phyloP scores from a whole-genome alignment of 2,113 vertebrate species.

The Poeciliopsis turrubarensis region DNA sequence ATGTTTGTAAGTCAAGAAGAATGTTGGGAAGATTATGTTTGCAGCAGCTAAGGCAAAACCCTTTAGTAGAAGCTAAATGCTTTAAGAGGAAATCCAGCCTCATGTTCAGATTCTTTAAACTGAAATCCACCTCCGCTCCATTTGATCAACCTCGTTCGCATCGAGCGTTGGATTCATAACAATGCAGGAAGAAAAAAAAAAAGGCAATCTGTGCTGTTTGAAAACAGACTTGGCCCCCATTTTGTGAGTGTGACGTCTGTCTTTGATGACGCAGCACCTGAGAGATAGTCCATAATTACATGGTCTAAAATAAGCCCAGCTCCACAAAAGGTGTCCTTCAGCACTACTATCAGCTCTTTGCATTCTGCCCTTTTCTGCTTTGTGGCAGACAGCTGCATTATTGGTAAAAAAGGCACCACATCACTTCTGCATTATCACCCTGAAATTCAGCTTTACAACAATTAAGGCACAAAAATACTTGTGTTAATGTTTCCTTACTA shows the following conservation, averaged over 20 bases:
- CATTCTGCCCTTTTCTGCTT: conserved; percentile 45
- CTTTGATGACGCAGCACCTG: conserved; percentile 70
- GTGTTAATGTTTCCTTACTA: conserved; percentile 16
- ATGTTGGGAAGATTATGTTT: conserved; percentile 32
- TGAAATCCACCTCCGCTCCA: background rate
- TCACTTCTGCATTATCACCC: conserved; percentile 48
- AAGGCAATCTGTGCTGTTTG: background rate
- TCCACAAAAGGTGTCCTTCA: conserved; percentile 75
- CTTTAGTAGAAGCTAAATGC: background rate
- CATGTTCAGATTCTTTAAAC: conserved; percentile 21
- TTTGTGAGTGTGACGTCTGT: conserved; percentile 57
- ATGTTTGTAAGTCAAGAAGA: conserved; percentile 20
- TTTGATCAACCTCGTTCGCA: background rate
- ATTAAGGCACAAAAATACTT: conserved; percentile 30
- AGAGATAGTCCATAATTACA: conserved; percentile 68
- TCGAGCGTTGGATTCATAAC: background rate
- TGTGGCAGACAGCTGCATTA: conserved; percentile 50
- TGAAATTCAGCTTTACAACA: conserved; percentile 28
- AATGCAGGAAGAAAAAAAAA: background rate
- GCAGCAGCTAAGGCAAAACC: background rate
- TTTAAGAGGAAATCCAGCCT: background rate
- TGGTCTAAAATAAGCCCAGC: conserved; percentile 70
- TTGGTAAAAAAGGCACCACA: conserved; percentile 40
- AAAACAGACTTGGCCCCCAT: conserved; percentile 21
- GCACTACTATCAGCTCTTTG: conserved; percentile 59